Evolutionary conservation across 1,140 invertebrate genomes (phyloP).

Genomic region (Adelges cooleyi): DNA sequence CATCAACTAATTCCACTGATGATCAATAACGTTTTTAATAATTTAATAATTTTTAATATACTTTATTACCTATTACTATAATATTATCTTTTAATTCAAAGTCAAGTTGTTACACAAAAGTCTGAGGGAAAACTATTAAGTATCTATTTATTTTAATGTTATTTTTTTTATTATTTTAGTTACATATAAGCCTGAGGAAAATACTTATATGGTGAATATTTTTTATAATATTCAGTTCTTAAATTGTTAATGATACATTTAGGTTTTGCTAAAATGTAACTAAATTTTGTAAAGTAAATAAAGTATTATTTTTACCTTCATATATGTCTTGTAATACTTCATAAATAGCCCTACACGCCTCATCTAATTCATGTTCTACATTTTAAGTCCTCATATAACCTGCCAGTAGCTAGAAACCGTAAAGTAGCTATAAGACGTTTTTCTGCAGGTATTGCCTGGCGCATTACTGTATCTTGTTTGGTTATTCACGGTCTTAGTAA

Average conservation of each 20-base stretch:
- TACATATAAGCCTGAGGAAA: not conserved
- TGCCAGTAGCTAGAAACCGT: slow-evolving; percentile 16
- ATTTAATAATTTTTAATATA: not conserved
- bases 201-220: too few species aligned
- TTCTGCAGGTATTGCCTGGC: slow-evolving; percentile 3
- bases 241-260: too few species aligned
- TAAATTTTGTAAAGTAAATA: too few species aligned
- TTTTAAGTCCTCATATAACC: slow-evolving; percentile 35
- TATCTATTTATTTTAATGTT: too few species aligned
- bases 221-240: too few species aligned
- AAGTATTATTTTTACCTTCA: slow-evolving; percentile 7
- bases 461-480: not conserved
- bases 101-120: too few species aligned
- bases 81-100: too few species aligned
- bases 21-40: not conserved
- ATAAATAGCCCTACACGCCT: not conserved
- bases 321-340: slow-evolving; percentile 31
- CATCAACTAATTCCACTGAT: not conserved
- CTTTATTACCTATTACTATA: not conserved
- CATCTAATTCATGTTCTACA: slow-evolving; percentile 28
- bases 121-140: too few species aligned
- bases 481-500: too few species aligned
- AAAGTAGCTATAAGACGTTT: slow-evolving; percentile 18
- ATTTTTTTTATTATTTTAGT: too few species aligned
- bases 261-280: too few species aligned